Evolutionary conservation across 2,113 vertebrate genomes (phyloP).

Genomic region (Mixornis gularis): DNA sequence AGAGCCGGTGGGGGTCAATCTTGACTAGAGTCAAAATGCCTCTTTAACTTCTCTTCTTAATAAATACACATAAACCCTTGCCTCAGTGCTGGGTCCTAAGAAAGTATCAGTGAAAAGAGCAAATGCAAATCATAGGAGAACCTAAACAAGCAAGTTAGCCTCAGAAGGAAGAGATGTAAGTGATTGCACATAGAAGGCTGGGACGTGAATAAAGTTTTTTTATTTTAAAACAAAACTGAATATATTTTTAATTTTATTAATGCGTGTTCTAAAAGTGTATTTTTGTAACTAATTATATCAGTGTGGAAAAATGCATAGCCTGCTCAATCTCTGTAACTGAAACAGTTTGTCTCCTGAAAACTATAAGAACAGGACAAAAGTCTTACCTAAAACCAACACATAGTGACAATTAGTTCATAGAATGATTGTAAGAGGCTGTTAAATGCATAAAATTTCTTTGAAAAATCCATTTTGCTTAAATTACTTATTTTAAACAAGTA

Average conservation of each 20-base stretch:
- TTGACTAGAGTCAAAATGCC: neutral
- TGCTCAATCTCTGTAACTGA: neutral
- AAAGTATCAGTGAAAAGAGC: neutral
- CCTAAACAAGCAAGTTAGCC: neutral
- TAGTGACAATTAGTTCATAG: neutral
- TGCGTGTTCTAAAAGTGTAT: neutral
- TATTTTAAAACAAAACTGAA: neutral
- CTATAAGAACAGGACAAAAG: neutral
- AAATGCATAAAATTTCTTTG: neutral
- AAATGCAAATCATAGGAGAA: neutral
- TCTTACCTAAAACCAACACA: neutral
- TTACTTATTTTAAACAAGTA: neutral
- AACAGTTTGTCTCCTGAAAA: neutral
- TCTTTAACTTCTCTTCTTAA: neutral
- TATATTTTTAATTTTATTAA: neutral
- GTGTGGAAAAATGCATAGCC: neutral
- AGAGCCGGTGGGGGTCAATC: neutral
- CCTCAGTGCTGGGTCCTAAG: neutral
- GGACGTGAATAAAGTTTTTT: neutral
- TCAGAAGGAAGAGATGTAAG: neutral
- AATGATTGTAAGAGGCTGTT: neutral
- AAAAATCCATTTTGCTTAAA: neutral
- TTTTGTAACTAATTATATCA: neutral
- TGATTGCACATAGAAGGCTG: neutral
- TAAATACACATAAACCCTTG: neutral